These are phyloP conservation scores for Cremastobaeus sp. DNA, from an alignment of 2,888 invertebrate species.

Conservation along the genomic window DNA sequence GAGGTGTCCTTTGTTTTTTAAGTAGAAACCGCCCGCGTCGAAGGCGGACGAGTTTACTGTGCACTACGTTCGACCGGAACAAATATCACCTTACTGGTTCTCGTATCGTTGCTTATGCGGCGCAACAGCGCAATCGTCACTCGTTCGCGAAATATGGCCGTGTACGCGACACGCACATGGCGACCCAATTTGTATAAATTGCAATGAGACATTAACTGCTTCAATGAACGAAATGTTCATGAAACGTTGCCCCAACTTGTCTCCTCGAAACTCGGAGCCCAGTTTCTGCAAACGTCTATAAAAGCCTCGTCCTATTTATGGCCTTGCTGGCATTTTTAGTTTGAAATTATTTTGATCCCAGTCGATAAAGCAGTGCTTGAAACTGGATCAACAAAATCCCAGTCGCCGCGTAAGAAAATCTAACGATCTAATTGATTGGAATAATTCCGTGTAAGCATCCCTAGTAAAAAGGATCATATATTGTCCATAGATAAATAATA, in stretches of 20 bases:
- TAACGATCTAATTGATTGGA: too few species aligned
- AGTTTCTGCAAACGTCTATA: too few species aligned
- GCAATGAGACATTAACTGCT: slow-evolving; percentile 48
- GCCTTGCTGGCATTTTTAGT: too few species aligned
- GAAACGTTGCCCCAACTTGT: slow-evolving; percentile 49
- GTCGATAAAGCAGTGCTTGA: too few species aligned
- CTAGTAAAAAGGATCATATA: too few species aligned
- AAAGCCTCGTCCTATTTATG: too few species aligned
- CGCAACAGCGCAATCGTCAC: slow-evolving; percentile 55
- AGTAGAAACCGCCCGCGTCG: slow-evolving; percentile 45
- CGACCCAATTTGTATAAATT: slow-evolving; percentile 37
- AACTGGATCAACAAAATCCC: too few species aligned
- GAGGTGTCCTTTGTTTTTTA: slow-evolving; percentile 22
- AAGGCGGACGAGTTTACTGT: slow-evolving; percentile 52
- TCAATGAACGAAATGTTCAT: slow-evolving; percentile 45
- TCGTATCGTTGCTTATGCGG: slow-evolving; percentile 62
- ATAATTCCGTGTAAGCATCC: too few species aligned
- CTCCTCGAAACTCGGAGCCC: too few species aligned
- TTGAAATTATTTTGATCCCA: too few species aligned
- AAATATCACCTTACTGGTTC: slow-evolving; percentile 54
- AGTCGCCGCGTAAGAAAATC: too few species aligned
- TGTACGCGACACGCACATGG: slow-evolving; percentile 34
- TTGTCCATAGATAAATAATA: too few species aligned
- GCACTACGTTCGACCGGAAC: slow-evolving; percentile 55
- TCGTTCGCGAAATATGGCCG: slow-evolving; percentile 40